Percentiles rank a stretch among this genome's conserved stretches.
Conservation (phyloP, 1,140 invertebrate genomes). For the Ceratina australensis region DNA sequence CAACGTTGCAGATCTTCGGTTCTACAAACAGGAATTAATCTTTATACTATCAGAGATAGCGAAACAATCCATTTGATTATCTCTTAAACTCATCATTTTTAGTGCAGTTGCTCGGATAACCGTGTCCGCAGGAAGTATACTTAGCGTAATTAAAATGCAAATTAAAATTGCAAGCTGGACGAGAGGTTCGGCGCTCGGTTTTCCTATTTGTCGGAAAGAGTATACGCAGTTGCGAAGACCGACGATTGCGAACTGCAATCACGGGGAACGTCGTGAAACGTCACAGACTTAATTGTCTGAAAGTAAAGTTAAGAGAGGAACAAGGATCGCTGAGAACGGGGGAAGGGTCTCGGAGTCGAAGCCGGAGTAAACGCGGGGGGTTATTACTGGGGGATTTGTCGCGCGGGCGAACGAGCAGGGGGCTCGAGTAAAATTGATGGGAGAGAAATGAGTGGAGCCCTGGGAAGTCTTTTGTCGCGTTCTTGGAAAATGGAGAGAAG, state of each 20-base stretch:
- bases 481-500: neutral
- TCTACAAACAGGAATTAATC: no score
- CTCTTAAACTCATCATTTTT: no score
- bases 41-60: no score
- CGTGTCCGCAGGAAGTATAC: no score
- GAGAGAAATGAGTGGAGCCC: neutral
- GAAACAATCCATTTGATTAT: no score
- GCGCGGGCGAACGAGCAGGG: neutral
- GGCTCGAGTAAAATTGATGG: slow-evolving; percentile 5
- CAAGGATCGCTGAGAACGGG: neutral
- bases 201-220: neutral
- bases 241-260: neutral
- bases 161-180: no score
- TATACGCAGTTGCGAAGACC: neutral
- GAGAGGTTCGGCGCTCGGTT: no score
- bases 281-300: slow-evolving; percentile 26
- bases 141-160: no score
- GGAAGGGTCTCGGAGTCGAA: neutral
- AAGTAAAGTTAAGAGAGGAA: slow-evolving; percentile 2
- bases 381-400: slow-evolving; percentile 9
- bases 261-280: neutral
- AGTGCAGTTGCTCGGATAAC: no score
- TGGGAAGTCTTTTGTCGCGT: neutral
- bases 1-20: no score
- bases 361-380: slow-evolving; percentile 5